Conservation (phyloP, 2,888 invertebrate genomes). For the Seira sanloemensis region DNA sequence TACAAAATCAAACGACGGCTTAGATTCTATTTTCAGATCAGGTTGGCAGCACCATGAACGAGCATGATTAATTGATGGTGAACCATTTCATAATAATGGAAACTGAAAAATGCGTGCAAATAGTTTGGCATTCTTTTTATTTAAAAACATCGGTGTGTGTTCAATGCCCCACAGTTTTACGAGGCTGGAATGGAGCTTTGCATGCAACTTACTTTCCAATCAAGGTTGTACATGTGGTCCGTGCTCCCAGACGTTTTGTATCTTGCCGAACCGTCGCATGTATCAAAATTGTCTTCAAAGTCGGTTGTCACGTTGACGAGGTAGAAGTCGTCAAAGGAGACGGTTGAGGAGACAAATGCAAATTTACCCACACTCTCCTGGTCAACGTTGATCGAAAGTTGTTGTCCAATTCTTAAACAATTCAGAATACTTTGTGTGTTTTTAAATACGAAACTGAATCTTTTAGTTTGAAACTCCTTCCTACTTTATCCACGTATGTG, state of each 20-base stretch:
- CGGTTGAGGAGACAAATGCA: conserved; percentile 20
- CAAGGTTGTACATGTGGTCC: conserved; percentile 28
- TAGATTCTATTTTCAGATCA: too few relatives aligned
- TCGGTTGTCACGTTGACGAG: neutral
- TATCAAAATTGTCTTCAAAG: conserved; percentile 30
- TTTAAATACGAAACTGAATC: too few relatives aligned
- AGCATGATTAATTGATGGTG: neutral
- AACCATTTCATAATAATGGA: neutral
- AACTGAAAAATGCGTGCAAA: neutral
- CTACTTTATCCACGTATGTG: too few relatives aligned
- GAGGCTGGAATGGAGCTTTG: too few relatives aligned
- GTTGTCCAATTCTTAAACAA: conserved; percentile 47
- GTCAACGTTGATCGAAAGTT: conserved; percentile 18
- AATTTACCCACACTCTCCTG: conserved; percentile 10
- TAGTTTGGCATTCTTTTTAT: neutral
- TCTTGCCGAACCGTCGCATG: neutral
- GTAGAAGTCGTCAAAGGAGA: conserved; percentile 6
- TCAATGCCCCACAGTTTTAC: too few relatives aligned
- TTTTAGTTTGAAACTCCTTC: too few relatives aligned
- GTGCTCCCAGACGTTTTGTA: conserved; percentile 20
- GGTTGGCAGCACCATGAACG: too few relatives aligned
- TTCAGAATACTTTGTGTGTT: too few relatives aligned
- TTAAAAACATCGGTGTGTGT: neutral
- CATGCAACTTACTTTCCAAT: conserved; percentile 31
- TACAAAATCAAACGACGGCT: neutral